These are phyloP conservation scores for Limosa lapponica DNA, from an alignment of 2,797 vertebrate species.

Conservation along the genomic window DNA sequence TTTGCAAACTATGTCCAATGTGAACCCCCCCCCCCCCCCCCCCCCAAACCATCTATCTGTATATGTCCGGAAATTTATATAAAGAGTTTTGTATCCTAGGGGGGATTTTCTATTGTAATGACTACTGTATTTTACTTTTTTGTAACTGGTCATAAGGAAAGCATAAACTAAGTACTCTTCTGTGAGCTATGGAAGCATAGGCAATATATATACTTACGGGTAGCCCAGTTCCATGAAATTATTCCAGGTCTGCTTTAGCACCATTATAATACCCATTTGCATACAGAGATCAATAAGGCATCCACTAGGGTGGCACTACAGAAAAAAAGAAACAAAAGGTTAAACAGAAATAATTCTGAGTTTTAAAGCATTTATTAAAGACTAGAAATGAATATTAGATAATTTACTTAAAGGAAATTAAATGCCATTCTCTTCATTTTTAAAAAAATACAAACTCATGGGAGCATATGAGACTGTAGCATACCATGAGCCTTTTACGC, in stretches of 20 bases:
- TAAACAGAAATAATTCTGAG: neutral
- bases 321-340: neutral
- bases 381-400: neutral
- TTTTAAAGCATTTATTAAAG: neutral
- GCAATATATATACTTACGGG: conserved; percentile 83
- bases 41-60: neutral
- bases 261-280: conserved; percentile 98
- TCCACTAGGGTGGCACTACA: conserved; percentile 93
- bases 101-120: neutral
- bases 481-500: neutral
- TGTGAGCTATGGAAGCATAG: neutral
- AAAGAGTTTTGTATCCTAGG: neutral
- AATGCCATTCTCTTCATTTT: neutral
- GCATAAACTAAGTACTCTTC: neutral
- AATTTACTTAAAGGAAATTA: neutral
- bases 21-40: no score
- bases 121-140: neutral
- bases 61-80: neutral
- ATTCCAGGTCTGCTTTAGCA: conserved; percentile 96
- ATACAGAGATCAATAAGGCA: conserved; percentile 96
- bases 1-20: neutral
- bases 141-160: neutral
- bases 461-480: neutral
- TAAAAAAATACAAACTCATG: neutral
- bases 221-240: conserved; percentile 96